These are phyloP conservation scores for Plagiodera versicolora DNA, from an alignment of 2,888 invertebrate species.

Conservation along the genomic window DNA sequence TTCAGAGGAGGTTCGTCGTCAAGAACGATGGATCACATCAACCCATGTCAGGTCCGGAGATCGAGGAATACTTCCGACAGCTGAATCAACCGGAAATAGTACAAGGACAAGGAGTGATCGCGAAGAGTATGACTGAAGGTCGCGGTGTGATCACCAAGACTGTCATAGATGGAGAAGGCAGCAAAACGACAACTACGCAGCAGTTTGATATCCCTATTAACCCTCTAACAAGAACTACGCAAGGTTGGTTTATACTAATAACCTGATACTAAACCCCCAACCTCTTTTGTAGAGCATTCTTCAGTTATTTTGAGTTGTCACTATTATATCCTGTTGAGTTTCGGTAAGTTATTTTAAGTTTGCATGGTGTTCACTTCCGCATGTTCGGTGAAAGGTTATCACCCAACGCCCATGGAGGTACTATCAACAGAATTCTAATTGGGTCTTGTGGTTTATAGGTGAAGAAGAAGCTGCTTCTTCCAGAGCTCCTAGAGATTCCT, in stretches of 20 bases:
- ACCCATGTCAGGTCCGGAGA: conserved; percentile 38
- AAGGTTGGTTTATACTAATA: conserved; percentile 43
- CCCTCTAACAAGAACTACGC: conserved; percentile 38
- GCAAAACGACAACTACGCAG: conserved; percentile 47
- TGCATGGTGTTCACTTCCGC: conserved; percentile 35
- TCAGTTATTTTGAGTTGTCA: conserved; percentile 13
- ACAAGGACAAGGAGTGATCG: conserved; percentile 37
- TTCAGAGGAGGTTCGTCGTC: conserved; percentile 56
- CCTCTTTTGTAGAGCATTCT: conserved; percentile 18
- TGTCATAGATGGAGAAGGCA: conserved; percentile 43
- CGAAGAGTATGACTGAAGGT: conserved; percentile 38
- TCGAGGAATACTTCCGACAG: conserved; percentile 47
- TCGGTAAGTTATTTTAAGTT: conserved; percentile 40
- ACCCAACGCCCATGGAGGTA: background rate
- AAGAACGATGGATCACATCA: conserved; percentile 38
- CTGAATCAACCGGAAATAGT: conserved; percentile 34
- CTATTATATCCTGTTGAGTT: conserved; percentile 20
- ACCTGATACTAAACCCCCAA: conserved; percentile 9
- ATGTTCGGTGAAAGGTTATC: conserved; percentile 31
- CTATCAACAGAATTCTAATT: background rate
- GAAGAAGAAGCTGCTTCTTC: conserved; percentile 29
- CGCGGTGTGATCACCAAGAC: conserved; percentile 39
- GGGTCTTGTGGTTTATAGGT: conserved; percentile 33
- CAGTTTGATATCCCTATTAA: conserved; percentile 42
- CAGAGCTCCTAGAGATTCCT: conserved; percentile 17